These are phyloP conservation scores for Muntiacus muntjak DNA, from an alignment of 2,113 vertebrate species.

Conservation along the genomic window DNA sequence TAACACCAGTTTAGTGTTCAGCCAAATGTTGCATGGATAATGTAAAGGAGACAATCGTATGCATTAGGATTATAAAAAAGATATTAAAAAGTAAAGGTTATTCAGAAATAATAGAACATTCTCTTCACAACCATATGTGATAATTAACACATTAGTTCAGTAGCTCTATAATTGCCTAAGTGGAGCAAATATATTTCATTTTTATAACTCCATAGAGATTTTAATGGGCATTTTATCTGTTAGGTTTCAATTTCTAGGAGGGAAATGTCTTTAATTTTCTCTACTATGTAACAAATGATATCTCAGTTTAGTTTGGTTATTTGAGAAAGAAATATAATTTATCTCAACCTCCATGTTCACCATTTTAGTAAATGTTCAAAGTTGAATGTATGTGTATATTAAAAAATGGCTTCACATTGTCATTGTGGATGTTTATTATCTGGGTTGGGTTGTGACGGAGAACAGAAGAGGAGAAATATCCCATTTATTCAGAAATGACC, in stretches of 20 bases:
- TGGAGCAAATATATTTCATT: slow-evolving; percentile 50
- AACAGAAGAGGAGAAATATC: neutral
- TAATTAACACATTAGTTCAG: slow-evolving; percentile 59
- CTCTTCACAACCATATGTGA: neutral
- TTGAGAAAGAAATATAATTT: slow-evolving; percentile 19
- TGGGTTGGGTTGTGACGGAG: neutral
- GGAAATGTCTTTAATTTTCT: slow-evolving; percentile 18
- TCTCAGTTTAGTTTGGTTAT: slow-evolving; percentile 20
- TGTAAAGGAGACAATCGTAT: neutral
- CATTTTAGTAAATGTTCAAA: slow-evolving; percentile 1
- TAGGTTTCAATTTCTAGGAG: slow-evolving; percentile 42
- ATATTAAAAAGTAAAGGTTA: neutral
- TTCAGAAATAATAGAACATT: slow-evolving; percentile 30
- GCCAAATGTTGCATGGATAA: neutral
- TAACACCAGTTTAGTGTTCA: neutral
- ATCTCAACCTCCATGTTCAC: neutral
- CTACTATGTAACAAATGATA: neutral
- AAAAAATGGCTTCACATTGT: neutral
- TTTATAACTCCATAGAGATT: slow-evolving; percentile 42
- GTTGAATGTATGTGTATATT: neutral
- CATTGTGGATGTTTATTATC: neutral
- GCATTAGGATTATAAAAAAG: neutral
- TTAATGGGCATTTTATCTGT: slow-evolving; percentile 56
- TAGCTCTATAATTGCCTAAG: slow-evolving; percentile 33
- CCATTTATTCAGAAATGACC: neutral